Evolutionary conservation across 2,113 vertebrate genomes (phyloP).

Genomic region (Acrocephalus arundinaceus): DNA sequence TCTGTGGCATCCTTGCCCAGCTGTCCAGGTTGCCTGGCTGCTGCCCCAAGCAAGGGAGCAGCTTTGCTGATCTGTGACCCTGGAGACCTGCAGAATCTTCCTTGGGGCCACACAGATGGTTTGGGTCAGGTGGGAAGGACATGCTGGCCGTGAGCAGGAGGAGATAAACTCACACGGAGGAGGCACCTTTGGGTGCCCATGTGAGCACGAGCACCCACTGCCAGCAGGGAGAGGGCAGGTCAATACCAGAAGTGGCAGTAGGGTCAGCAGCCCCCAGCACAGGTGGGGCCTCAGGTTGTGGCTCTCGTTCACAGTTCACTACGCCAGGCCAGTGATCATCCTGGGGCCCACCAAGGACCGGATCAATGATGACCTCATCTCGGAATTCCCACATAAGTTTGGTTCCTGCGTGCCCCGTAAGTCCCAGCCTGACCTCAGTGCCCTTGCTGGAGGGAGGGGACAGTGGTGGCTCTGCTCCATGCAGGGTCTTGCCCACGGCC

Average conservation of each 20-base stretch:
- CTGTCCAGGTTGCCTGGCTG: not conserved
- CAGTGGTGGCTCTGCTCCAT: not conserved
- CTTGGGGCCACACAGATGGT: rapidly evolving
- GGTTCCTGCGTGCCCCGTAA: constrained; percentile 98
- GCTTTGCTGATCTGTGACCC: not conserved
- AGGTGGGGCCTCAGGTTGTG: not conserved
- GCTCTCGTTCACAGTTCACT: constrained; percentile 83
- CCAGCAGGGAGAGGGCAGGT: not conserved
- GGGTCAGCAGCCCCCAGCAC: not conserved
- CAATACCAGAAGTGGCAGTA: not conserved
- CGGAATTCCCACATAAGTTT: constrained; percentile 98
- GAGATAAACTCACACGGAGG: rapidly evolving
- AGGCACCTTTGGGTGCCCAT: not conserved
- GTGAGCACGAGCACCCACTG: not conserved
- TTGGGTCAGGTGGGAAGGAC: not conserved
- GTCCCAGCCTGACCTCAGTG: not conserved
- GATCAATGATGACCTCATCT: constrained; percentile 97
- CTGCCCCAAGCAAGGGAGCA: not conserved
- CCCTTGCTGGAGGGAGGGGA: not conserved
- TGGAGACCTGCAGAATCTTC: not conserved
- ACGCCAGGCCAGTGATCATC: constrained; percentile 95
- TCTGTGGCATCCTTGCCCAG: rapidly evolving
- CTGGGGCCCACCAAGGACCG: constrained; percentile 97
- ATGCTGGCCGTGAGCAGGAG: not conserved
- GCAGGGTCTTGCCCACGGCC: rapidly evolving